Evolutionary conservation across 1,140 invertebrate genomes (phyloP).

Genomic region (Pogonus chalceus): DNA sequence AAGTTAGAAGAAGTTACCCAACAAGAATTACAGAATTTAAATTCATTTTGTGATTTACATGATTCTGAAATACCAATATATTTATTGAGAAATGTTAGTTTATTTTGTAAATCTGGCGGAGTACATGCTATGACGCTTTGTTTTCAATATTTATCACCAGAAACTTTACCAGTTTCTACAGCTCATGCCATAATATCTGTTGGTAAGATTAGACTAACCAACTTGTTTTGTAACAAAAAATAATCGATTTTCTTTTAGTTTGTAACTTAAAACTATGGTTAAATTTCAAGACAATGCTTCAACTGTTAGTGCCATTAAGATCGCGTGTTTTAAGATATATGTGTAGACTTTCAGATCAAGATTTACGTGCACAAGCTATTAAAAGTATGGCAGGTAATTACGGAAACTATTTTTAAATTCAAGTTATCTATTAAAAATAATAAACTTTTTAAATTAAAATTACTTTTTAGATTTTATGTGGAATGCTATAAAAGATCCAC

Average conservation of each 20-base stretch:
- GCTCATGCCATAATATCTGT: conserved; percentile 85
- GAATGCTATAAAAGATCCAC: conserved; percentile 84
- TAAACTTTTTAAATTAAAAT: background rate
- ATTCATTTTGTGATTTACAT: conserved; percentile 80
- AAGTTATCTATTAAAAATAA: background rate
- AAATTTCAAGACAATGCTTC: conserved; percentile 79
- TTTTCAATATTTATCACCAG: conserved; percentile 65
- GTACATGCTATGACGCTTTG: conserved; percentile 74
- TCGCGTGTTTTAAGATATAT: conserved; percentile 82
- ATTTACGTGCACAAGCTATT: conserved; percentile 72
- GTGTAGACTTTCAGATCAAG: conserved; percentile 85
- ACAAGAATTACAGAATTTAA: conserved; percentile 65
- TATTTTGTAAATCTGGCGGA: conserved; percentile 84
- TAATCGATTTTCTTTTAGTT: conserved; percentile 37
- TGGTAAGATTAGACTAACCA: conserved; percentile 21
- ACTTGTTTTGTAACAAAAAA: background rate
- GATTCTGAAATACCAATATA: conserved; percentile 87
- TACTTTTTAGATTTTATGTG: conserved; percentile 73
- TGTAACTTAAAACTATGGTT: conserved; percentile 92
- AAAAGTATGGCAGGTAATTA: conserved; percentile 76
- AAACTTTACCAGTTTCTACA: conserved; percentile 69
- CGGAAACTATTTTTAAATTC: background rate
- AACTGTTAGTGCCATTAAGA: conserved; percentile 76
- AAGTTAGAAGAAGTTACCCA: conserved; percentile 67
- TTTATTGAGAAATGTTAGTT: conserved; percentile 77